A percentile compares a stretch with the other conserved stretches of the same genome.
These are phyloP conservation scores for Macropis europaea DNA, from an alignment of 2,888 invertebrate species.

Conservation along the genomic window DNA sequence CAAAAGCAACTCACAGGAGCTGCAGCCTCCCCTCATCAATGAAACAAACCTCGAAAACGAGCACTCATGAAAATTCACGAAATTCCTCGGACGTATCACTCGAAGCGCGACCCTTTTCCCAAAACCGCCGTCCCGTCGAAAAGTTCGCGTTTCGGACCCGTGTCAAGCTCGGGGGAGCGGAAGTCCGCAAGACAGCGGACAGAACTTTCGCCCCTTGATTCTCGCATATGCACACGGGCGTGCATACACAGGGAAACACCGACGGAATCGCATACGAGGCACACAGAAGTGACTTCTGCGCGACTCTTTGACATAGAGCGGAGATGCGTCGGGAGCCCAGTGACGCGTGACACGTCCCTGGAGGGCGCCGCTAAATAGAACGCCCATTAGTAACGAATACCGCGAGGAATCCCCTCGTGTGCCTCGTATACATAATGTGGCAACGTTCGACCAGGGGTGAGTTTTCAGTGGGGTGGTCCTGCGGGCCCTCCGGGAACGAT, in stretches of 20 bases:
- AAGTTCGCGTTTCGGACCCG: too few species aligned
- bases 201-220: background rate
- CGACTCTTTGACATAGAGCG: conserved; percentile 60
- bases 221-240: background rate
- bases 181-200: background rate
- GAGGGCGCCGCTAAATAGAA: conserved; percentile 75
- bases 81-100: too few species aligned
- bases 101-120: too few species aligned
- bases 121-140: too few species aligned
- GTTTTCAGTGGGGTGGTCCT: conserved; percentile 11
- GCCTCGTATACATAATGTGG: conserved; percentile 58
- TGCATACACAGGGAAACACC: background rate
- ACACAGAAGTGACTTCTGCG: conserved; percentile 53
- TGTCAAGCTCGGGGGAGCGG: too few species aligned
- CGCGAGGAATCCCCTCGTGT: conserved; percentile 64
- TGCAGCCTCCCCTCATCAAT: too few species aligned
- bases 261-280: too few species aligned
- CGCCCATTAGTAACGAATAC: conserved; percentile 77
- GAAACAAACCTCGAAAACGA: too few species aligned
- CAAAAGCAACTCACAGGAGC: too few species aligned
- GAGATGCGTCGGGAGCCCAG: conserved; percentile 46
- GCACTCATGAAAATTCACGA: too few species aligned
- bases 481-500: conserved; percentile 60
- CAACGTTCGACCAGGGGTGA: conserved; percentile 28
- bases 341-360: conserved; percentile 74